Evolutionary conservation across 2,797 vertebrate species (phyloP).

Genomic region (Antennarius maculatus): DNA sequence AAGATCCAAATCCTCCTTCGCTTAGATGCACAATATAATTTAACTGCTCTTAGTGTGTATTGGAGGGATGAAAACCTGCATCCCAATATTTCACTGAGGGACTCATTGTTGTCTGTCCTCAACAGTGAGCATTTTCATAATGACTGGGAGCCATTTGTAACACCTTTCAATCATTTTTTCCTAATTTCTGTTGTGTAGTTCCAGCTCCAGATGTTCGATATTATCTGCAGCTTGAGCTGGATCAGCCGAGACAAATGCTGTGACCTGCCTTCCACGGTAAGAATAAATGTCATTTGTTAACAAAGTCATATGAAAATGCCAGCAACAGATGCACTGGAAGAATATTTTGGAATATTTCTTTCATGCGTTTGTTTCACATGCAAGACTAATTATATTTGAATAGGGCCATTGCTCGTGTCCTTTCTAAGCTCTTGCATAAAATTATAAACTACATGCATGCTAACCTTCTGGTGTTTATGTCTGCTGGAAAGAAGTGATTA

Average conservation of each 20-base stretch:
- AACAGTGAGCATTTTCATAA: conserved; percentile 47
- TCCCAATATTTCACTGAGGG: conserved; percentile 38
- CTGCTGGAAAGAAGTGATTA: conserved; percentile 20
- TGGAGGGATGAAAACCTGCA: conserved; percentile 21
- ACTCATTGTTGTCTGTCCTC: conserved; percentile 48
- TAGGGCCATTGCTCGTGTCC: no score
- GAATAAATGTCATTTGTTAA: conserved; percentile 49
- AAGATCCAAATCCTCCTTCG: conserved; percentile 29
- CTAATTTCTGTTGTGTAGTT: conserved; percentile 83
- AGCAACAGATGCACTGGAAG: not conserved
- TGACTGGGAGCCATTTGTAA: conserved; percentile 73
- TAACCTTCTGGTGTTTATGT: not conserved
- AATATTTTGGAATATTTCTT: conserved; percentile 4
- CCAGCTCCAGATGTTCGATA: conserved; percentile 99
- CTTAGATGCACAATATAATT: conserved; percentile 40
- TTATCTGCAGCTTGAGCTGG: conserved; percentile 98
- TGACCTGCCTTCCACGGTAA: conserved; percentile 95
- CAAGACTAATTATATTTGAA: not conserved
- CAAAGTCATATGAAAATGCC: not conserved
- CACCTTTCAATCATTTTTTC: conserved; percentile 50
- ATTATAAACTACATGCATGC: conserved; percentile 11
- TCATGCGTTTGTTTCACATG: not conserved
- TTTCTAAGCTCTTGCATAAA: not conserved
- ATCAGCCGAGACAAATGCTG: conserved; percentile 97
- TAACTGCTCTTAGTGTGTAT: conserved; percentile 35